Evolutionary conservation across 2,888 invertebrate species (phyloP).

Genomic region (Gnatocerus cornutus): DNA sequence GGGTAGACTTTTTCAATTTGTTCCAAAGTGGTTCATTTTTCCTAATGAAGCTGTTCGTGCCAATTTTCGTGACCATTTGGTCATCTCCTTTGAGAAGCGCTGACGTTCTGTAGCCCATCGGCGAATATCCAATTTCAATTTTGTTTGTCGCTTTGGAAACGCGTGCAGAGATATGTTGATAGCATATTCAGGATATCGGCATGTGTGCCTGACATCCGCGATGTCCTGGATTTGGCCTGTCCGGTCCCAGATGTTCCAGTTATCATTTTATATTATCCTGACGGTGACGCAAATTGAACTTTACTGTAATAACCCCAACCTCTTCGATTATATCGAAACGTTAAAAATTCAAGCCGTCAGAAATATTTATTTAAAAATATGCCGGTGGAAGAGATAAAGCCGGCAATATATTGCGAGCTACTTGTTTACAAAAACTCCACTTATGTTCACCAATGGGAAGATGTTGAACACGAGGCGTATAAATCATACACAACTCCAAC

Average conservation of each 20-base stretch:
- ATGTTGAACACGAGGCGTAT: conserved; percentile 53
- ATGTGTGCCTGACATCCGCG: conserved; percentile 65
- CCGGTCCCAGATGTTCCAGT: conserved; percentile 63
- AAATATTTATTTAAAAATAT: conserved; percentile 45
- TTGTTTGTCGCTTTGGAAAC: conserved; percentile 56
- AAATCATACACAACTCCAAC: conserved; percentile 54
- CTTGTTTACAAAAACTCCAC: conserved; percentile 58
- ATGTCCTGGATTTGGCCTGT: conserved; percentile 58
- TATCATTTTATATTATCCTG: conserved; percentile 65
- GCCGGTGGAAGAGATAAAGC: conserved; percentile 33
- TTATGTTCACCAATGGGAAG: conserved; percentile 56
- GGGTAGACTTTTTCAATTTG: no score
- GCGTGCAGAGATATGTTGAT: conserved; percentile 59
- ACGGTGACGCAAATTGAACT: conserved; percentile 62
- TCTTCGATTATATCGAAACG: conserved; percentile 28
- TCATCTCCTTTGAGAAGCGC: conserved; percentile 17
- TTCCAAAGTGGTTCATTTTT: no score
- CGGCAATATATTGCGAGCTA: conserved; percentile 54
- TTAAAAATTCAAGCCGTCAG: conserved; percentile 29
- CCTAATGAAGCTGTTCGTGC: no score
- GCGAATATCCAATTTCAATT: conserved; percentile 59
- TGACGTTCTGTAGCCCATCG: conserved; percentile 41
- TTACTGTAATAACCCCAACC: conserved; percentile 35
- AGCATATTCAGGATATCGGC: conserved; percentile 65
- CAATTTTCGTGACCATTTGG: background rate